phyloP scores from a whole-genome alignment of 2,797 vertebrate species.

The Oophaga sylvatica region DNA sequence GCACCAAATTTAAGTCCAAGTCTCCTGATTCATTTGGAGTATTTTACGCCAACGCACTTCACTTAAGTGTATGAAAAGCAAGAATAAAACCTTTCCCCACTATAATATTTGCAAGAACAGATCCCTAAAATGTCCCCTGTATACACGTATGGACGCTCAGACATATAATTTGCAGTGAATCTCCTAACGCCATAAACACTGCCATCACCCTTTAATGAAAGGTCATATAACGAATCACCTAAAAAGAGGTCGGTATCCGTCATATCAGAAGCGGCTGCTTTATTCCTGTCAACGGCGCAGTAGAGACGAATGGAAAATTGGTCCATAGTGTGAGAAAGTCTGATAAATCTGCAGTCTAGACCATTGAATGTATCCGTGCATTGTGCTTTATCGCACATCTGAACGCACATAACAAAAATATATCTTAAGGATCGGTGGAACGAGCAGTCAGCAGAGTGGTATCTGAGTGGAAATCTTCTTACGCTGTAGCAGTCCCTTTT shows the following conservation, averaged over 20 bases:
- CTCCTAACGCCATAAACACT: not conserved
- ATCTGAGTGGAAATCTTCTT: not conserved
- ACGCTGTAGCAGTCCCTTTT: not conserved
- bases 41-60: too few relatives aligned
- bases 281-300: not conserved
- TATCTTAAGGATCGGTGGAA: not conserved
- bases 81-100: too few relatives aligned
- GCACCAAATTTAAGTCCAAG: too few relatives aligned
- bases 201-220: not conserved
- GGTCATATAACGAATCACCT: not conserved
- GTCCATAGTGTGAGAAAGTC: not conserved
- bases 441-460: not conserved
- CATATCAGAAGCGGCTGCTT: not conserved
- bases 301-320: not conserved
- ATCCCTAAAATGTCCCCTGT: too few relatives aligned
- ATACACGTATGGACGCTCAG: not conserved
- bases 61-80: too few relatives aligned
- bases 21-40: too few relatives aligned
- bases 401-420: slow-evolving; percentile 5
- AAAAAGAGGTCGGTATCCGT: not conserved
- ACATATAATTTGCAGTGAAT: not conserved
- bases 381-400: slow-evolving; percentile 21
- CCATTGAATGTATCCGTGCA: not conserved
- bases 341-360: not conserved
- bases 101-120: too few relatives aligned